These are phyloP conservation scores for Colinus virginianus DNA, from an alignment of 2,113 vertebrate species.

Conservation along the genomic window DNA sequence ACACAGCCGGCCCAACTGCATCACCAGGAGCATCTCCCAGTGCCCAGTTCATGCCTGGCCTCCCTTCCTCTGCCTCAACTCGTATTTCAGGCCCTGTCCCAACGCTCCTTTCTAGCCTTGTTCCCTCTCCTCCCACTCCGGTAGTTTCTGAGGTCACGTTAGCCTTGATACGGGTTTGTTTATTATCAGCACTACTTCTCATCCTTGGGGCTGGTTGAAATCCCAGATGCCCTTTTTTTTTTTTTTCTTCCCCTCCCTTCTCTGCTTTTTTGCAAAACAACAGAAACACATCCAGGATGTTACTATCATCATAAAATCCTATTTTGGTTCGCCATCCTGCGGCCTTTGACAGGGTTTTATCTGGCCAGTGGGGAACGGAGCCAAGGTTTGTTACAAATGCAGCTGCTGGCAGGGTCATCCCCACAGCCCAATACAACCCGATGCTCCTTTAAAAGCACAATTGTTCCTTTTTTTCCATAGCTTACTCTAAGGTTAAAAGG, in stretches of 20 bases:
- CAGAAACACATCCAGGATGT: constrained; percentile 48
- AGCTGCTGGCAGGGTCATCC: constrained; percentile 45
- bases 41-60: neutral
- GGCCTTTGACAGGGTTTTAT: constrained; percentile 44
- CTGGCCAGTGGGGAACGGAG: constrained; percentile 33
- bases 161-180: neutral
- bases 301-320: constrained; percentile 50
- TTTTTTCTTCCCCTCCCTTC: neutral
- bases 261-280: neutral
- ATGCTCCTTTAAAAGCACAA: neutral
- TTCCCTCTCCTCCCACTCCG: neutral
- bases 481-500: neutral
- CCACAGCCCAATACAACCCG: neutral
- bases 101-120: neutral
- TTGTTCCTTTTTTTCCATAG: neutral
- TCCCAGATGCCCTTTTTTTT: neutral
- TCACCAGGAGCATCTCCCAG: neutral
- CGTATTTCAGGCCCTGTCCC: neutral
- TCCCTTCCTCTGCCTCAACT: neutral
- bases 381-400: constrained; percentile 29
- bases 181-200: neutral
- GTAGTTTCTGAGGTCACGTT: neutral
- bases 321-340: constrained; percentile 43
- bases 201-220: constrained; percentile 9
- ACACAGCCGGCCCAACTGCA: neutral